Evolutionary conservation across 2,888 invertebrate genomes (phyloP).

Genomic region (Cheiracanthium punctorium): DNA sequence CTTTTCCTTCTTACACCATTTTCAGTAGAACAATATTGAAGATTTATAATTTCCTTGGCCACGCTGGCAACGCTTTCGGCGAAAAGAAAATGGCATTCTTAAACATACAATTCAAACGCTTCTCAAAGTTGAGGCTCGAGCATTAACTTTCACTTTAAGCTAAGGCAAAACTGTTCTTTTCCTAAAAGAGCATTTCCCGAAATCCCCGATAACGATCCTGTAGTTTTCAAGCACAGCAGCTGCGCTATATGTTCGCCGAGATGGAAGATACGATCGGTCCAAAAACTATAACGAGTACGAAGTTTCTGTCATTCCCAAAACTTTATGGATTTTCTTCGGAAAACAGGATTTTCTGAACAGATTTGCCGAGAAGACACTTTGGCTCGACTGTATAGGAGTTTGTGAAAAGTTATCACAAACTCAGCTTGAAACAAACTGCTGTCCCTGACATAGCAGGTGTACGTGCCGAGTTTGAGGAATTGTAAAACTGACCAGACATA

Average conservation of each 20-base stretch:
- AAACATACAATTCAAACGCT: background rate
- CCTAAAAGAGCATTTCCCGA: background rate
- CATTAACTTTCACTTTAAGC: background rate
- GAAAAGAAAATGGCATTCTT: background rate
- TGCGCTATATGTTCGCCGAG: background rate
- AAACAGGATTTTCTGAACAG: background rate
- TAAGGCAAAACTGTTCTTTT: background rate
- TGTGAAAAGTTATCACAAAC: too few species aligned
- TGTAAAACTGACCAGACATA: too few species aligned
- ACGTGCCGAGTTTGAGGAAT: too few species aligned
- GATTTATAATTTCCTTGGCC: background rate
- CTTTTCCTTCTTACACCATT: too few species aligned
- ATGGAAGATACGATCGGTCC: constrained; percentile 2
- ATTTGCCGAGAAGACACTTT: background rate
- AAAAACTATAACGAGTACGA: background rate
- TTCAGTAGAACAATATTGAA: too few species aligned
- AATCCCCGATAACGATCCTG: constrained; percentile 7
- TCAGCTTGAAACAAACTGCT: too few species aligned
- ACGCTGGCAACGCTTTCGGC: background rate
- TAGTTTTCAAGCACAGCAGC: background rate
- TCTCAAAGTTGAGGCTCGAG: background rate
- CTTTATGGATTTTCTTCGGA: constrained; percentile 7
- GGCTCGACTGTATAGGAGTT: too few species aligned
- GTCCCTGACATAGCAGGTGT: too few species aligned
- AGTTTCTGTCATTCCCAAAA: constrained; percentile 2